These are phyloP conservation scores for Pelobates cultripes DNA, from an alignment of 2,797 vertebrate genomes.

Conservation along the genomic window DNA sequence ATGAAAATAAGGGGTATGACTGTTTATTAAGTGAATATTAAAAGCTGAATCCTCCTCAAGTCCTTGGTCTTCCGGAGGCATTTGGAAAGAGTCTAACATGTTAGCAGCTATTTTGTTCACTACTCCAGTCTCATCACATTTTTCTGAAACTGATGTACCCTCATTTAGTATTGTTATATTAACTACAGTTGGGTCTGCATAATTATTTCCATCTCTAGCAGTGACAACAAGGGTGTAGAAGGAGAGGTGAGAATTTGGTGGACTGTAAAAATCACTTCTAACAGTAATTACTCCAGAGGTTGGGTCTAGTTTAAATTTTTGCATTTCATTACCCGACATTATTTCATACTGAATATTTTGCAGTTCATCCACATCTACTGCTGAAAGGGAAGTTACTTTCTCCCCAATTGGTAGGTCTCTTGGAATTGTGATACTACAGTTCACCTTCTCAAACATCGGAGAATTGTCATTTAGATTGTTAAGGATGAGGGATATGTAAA, in stretches of 20 bases:
- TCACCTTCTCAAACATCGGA: conserved; percentile 88
- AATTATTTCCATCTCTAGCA: conserved; percentile 87
- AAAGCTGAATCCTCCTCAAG: conserved; percentile 83
- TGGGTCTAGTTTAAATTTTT: conserved; percentile 85
- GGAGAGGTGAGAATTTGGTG: conserved; percentile 58
- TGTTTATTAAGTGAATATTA: conserved; percentile 85
- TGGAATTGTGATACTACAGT: conserved; percentile 85
- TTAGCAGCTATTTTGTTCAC: conserved; percentile 83
- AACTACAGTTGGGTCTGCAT: conserved; percentile 79
- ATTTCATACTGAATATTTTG: conserved; percentile 86
- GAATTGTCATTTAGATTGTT: conserved; percentile 92
- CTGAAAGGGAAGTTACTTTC: conserved; percentile 79
- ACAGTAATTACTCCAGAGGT: conserved; percentile 82
- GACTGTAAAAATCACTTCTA: conserved; percentile 71
- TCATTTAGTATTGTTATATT: conserved; percentile 80
- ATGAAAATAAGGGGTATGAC: conserved; percentile 85
- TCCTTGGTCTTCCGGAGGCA: conserved; percentile 72
- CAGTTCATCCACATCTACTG: conserved; percentile 91
- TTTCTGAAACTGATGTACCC: conserved; percentile 70
- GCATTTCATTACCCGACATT: conserved; percentile 84
- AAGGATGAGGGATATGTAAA: conserved; percentile 83
- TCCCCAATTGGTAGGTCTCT: conserved; percentile 76
- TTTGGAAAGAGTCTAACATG: conserved; percentile 86
- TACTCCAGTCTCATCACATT: conserved; percentile 87
- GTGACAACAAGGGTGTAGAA: conserved; percentile 82